These are phyloP conservation scores for Catharus minimus DNA, from an alignment of 2,113 vertebrate species.

Conservation along the genomic window DNA sequence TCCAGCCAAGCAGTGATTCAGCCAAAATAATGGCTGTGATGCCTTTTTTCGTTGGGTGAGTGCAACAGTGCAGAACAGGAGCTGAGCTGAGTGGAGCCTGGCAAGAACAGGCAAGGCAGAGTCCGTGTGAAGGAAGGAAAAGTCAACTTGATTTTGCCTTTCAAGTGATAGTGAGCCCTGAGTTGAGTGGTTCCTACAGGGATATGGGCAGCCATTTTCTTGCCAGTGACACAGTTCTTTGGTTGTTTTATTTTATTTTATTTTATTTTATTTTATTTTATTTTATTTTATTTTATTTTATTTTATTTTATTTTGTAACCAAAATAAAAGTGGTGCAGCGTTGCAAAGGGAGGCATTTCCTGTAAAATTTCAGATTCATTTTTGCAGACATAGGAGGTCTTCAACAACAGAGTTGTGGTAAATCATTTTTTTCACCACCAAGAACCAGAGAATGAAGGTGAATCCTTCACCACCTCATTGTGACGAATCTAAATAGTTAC, in stretches of 20 bases:
- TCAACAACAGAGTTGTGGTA: background rate
- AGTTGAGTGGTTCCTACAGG: background rate
- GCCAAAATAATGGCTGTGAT: background rate
- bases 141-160: background rate
- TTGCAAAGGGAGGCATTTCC: background rate
- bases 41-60: background rate
- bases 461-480: background rate
- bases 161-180: background rate
- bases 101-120: background rate
- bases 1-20: background rate
- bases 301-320: background rate
- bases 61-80: background rate
- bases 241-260: background rate
- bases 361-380: background rate
- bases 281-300: too few relatives aligned
- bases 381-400: background rate
- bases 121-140: background rate
- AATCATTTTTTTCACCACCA: rapidly evolving
- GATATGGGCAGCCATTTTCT: background rate
- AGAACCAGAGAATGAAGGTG: background rate
- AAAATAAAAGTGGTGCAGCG: background rate
- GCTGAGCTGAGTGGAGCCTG: background rate
- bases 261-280: too few relatives aligned
- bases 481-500: background rate
- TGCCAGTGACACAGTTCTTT: background rate